Conservation (phyloP, 2,888 invertebrate genomes). For the Sepiola atlantica region DNA sequence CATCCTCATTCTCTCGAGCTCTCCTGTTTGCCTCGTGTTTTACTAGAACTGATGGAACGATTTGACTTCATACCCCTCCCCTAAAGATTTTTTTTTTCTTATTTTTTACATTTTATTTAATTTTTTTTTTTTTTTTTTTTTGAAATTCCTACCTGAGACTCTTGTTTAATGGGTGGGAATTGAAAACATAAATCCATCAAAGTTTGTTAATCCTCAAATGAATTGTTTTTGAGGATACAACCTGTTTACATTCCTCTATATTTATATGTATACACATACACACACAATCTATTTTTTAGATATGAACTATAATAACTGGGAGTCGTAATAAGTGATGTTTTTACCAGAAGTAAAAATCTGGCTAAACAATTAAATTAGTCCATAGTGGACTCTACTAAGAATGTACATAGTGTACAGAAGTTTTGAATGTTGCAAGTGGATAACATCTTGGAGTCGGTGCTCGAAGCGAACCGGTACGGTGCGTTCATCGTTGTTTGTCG, state of each 20-base stretch:
- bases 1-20: neutral
- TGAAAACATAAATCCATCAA: neutral
- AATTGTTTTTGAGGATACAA: neutral
- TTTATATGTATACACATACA: slow-evolving; percentile 41
- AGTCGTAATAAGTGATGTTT: neutral
- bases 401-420: slow-evolving; percentile 38
- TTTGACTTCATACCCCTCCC: neutral
- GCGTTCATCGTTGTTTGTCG: no score
- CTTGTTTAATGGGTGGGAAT: neutral
- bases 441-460: slow-evolving; percentile 16
- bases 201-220: slow-evolving; percentile 34
- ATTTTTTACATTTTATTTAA: no score
- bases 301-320: slow-evolving; percentile 24
- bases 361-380: slow-evolving; percentile 44
- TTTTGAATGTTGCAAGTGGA: slow-evolving; percentile 39
- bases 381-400: slow-evolving; percentile 43
- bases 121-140: no score
- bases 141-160: neutral
- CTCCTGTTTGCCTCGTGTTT: neutral
- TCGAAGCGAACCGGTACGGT: neutral
- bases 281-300: slow-evolving; percentile 34
- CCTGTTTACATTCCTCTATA: slow-evolving; percentile 45
- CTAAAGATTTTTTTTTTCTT: no score
- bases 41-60: neutral
- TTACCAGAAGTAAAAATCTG: neutral